These are phyloP conservation scores for Semaprochilodus insignis DNA, from an alignment of 2,797 vertebrate genomes.

Conservation along the genomic window DNA sequence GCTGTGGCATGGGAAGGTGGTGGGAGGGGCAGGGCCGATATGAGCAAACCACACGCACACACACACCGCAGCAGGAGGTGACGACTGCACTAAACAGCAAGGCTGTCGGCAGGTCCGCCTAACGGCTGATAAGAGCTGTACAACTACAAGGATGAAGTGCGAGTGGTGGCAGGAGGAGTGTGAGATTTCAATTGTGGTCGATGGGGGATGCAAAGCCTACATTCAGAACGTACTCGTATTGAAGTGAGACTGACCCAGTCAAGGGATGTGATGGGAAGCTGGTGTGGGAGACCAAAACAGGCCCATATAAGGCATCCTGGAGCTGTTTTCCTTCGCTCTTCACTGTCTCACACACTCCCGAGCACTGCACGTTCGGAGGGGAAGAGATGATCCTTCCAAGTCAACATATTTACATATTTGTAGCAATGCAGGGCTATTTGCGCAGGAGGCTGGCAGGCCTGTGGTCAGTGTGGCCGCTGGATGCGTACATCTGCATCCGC, in stretches of 20 bases:
- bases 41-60: conserved; percentile 67
- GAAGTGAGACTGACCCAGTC: conserved; percentile 74
- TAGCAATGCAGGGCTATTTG: conserved; percentile 74
- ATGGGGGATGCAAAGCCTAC: conserved; percentile 24
- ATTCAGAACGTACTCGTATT: conserved; percentile 38
- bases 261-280: conserved; percentile 81
- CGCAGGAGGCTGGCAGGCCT: conserved; percentile 71
- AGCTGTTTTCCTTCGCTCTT: conserved; percentile 80
- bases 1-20: conserved; percentile 66
- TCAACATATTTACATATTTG: conserved; percentile 88
- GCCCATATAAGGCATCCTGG: conserved; percentile 82
- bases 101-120: conserved; percentile 19
- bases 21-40: conserved; percentile 70
- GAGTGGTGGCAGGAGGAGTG: conserved; percentile 13
- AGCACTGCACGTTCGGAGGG: conserved; percentile 67
- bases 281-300: conserved; percentile 81
- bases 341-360: conserved; percentile 73
- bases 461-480: conserved; percentile 74
- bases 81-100: conserved; percentile 62
- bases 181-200: neutral
- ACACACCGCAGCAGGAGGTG: conserved; percentile 62
- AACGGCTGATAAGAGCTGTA: conserved; percentile 28
- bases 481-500: conserved; percentile 73
- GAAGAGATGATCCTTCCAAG: conserved; percentile 82
- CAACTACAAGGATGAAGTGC: conserved; percentile 8